Conservation (phyloP, 1,140 invertebrate genomes). For the Ganaspis sp. region DNA sequence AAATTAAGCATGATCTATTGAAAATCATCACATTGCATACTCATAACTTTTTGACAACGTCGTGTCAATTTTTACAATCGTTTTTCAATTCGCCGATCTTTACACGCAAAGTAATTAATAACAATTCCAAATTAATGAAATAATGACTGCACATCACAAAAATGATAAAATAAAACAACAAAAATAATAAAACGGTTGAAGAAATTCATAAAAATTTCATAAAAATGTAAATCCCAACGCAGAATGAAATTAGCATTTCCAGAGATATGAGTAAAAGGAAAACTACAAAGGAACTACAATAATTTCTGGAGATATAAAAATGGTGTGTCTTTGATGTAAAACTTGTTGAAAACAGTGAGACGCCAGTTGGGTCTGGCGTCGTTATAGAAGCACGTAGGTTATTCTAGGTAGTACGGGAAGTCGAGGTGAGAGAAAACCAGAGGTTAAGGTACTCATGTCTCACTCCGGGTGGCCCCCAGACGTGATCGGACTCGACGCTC, state of each 20-base stretch:
- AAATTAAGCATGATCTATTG: too few species aligned
- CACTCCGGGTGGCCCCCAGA: constrained; percentile 21
- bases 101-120: too few species aligned
- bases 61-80: too few species aligned
- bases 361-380: constrained; percentile 1
- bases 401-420: constrained; percentile 5
- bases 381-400: constrained; percentile 26
- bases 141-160: too few species aligned
- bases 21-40: too few species aligned
- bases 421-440: constrained; percentile 16
- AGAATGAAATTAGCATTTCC: not conserved
- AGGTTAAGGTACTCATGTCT: constrained; percentile 28
- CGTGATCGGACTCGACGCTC: constrained; percentile 27
- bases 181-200: too few species aligned
- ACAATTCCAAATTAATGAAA: too few species aligned
- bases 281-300: not conserved
- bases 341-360: constrained; percentile 27
- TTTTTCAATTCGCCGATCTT: too few species aligned
- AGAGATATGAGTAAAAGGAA: not conserved
- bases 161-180: too few species aligned
- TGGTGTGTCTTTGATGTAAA: not conserved
- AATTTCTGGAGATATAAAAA: constrained; percentile 8
- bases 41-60: too few species aligned
- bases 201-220: too few species aligned
- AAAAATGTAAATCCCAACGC: too few species aligned